Percentiles rank a stretch among this genome's conserved stretches.
These are phyloP conservation scores for Umimayanthus kanabou DNA, from an alignment of 92 coral and sea anemone species.

Conservation along the genomic window DNA sequence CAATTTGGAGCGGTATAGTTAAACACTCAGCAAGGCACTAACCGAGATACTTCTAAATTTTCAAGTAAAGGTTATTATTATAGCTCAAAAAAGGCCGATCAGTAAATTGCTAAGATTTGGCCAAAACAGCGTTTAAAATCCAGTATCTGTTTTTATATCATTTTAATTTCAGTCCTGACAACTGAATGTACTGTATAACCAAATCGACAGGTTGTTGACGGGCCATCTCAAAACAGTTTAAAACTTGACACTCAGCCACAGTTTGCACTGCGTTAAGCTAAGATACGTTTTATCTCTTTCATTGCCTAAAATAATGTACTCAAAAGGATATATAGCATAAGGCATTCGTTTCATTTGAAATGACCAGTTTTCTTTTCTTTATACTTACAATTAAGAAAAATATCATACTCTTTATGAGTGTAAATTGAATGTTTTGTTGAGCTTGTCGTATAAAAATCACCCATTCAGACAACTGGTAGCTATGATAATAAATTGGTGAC, in stretches of 20 bases:
- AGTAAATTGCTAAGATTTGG: neutral
- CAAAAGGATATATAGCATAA: neutral
- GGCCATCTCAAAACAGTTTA: conserved; percentile 4
- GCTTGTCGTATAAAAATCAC: neutral
- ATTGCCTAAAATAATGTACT: neutral
- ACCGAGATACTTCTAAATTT: neutral
- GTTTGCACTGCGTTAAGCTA: neutral
- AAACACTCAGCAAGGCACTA: neutral
- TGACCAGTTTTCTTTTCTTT: neutral
- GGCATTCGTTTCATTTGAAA: neutral
- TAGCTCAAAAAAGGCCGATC: neutral
- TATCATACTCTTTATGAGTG: neutral
- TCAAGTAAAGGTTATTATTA: neutral
- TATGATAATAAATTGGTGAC: neutral
- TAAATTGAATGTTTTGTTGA: neutral
- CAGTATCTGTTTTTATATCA: neutral
- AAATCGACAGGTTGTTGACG: neutral
- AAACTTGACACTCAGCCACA: neutral
- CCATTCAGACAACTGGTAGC: neutral
- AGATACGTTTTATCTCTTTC: neutral
- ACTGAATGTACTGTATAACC: neutral
- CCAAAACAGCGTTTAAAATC: neutral
- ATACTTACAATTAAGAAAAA: neutral
- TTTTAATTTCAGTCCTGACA: neutral
- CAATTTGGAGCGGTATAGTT: neutral